Evolutionary conservation across 1,140 invertebrate species (phyloP), one percentile per base, ranked within the genome.

Genomic region (Drosophila simulans): DNA sequence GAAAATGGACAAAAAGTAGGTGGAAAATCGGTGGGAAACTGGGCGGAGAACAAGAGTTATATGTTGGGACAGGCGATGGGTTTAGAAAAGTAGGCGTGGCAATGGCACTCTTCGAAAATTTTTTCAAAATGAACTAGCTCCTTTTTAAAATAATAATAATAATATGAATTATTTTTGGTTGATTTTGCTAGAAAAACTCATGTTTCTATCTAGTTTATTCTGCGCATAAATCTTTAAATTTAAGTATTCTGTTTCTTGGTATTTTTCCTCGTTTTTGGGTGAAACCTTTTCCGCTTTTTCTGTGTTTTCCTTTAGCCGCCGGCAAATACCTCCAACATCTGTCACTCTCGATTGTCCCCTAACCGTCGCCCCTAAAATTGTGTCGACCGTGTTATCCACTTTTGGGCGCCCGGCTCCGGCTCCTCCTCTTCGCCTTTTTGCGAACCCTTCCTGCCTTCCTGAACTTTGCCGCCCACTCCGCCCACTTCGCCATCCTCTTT

Each of bases 361-460:
- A 12, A 8, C 34, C 62, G 39, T 39, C 34, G 42, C 49, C 51
- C 63, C 49, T 53, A 34, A 48, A 56, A 56, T 70, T 66, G 63
- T 69, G 63, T 70, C 55, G 63, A 69, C 49, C 66, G 51, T 56
- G 66, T 69, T 70, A 70, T 70, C 68, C 64, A 70, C 65, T 57
- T 71, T 68, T 7, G 51, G 63, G 39, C 40, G 40, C 48, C 34
- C n/a, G n/a, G n/a, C n/a, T n/a, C n/a, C 5, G 42, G 17, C 42
- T 17, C 5, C 12, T 5, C 5, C 20, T 13, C 2, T 35, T n/a
- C 25, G 7, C 22, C 43, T 31, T 60, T 65, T 42, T 27, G 17
- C 42, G 7, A 42, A 17, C 7, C 15, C 7, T 15, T 42, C 7
- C 40, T 3, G 40, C 40, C 40, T 17, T 42, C 40, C 40, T 3